Base-by-base conservation (phyloP, 2,888 invertebrate species). In the Clunio marinus region DNA sequence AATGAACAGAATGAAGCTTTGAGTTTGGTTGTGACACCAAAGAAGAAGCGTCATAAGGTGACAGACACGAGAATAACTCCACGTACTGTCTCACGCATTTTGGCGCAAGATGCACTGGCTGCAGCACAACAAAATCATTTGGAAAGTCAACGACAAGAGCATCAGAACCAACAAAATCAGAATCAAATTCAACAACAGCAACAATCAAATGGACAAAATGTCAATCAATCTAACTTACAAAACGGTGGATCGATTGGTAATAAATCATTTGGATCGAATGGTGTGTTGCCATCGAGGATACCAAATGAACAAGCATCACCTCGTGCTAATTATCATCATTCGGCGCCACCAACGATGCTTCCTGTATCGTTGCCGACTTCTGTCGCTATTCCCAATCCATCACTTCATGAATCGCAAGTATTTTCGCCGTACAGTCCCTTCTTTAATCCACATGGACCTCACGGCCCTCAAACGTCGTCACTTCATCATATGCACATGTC, bases 21-120 rank as follows among this genome's bases (percentile, higher is more conserved):
- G 69, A 94, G 95, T 77, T 84, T 96, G 74, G 96, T 97, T 70
- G 94, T 96, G 73, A 91, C 93, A 58, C 93, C 93, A 1, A 96
- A 96, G 81, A 96, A 96, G 83, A 96, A 96, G 81, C 85, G 97
- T 69, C 96, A 96, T 77, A 97, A 97, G 89, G 93, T 96, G 75
- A 96, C 96, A 37, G 95, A 95, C 76, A 93, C 94, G 68, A 84
- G 95, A 73, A 91, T 95, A 73, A 93, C 94, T 32, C 93, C 94
- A 22, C 84, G 94, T 72, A 93, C 94, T 60, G 93, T 93, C 57
- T 92, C 91, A 77, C 84, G 93, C 72, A 88, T 93, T 72, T 80
- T 93, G 73, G 91, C 89, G 62, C 88, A 89, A 77, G 92, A 93
- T 74, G 89, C 89, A 58, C 84, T 86, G 73, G 87, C 87, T 68